Evolutionary conservation across 1,140 invertebrate species (phyloP).

Genomic region (Lethrus apterus): DNA sequence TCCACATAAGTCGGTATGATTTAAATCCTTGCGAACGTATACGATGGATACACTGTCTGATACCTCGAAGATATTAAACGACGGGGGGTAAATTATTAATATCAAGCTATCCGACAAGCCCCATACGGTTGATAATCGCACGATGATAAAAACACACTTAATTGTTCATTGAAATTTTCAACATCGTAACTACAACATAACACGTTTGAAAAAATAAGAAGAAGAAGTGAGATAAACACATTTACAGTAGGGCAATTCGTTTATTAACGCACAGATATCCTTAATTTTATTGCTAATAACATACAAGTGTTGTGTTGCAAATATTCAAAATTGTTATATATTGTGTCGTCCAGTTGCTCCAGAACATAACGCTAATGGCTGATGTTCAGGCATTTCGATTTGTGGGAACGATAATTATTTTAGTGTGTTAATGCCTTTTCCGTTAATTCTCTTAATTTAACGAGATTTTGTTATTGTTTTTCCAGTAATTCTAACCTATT

Average conservation of each 20-base stretch:
- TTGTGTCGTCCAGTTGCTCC: background rate
- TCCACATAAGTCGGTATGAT: slow-evolving; percentile 19
- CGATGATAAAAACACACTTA: slow-evolving; percentile 5
- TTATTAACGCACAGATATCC: background rate
- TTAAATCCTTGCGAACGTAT: slow-evolving; percentile 19
- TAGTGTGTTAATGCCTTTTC: background rate
- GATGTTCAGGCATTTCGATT: background rate
- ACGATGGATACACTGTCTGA: background rate
- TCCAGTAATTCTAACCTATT: background rate
- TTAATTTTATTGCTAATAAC: background rate
- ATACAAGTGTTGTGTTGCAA: background rate
- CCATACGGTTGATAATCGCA: background rate
- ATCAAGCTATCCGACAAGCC: background rate
- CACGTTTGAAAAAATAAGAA: background rate
- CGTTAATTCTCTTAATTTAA: background rate
- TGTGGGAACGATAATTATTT: background rate
- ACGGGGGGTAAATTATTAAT: slow-evolving; percentile 13
- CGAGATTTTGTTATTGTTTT: background rate
- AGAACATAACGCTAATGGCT: background rate
- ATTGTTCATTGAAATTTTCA: background rate
- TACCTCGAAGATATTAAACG: slow-evolving; percentile 4
- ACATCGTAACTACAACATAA: background rate
- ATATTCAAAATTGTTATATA: background rate
- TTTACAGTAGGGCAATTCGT: background rate
- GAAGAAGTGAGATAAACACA: background rate